phyloP scores from a whole-genome alignment of 2,113 vertebrate genomes.

The Corydoras sp. region DNA sequence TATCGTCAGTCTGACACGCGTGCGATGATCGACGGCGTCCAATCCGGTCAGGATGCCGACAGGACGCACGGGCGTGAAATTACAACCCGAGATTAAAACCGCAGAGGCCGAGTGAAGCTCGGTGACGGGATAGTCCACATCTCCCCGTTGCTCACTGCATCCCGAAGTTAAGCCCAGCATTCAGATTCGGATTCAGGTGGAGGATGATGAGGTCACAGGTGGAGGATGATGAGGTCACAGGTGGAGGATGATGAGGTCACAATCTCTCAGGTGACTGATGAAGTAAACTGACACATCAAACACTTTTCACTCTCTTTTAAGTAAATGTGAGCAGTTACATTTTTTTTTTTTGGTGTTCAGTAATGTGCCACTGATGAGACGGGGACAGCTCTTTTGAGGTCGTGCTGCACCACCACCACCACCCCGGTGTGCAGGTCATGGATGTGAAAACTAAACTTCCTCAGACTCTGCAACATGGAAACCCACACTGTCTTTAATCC shows the following conservation, averaged over 20 bases:
- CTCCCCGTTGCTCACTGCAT: constrained; percentile 8
- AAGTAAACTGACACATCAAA: not conserved
- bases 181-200: constrained; percentile 1
- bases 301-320: not conserved
- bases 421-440: too few species aligned
- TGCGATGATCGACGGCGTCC: constrained; percentile 36
- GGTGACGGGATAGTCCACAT: not conserved
- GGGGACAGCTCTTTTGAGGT: too few species aligned
- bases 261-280: constrained; percentile 4
- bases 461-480: too few species aligned
- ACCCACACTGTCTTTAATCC: too few species aligned
- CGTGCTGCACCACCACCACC: too few species aligned
- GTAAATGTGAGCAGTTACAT: too few species aligned
- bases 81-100: constrained; percentile 17
- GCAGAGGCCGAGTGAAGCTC: constrained; percentile 2
- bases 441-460: too few species aligned
- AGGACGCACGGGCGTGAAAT: constrained; percentile 44
- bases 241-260: not conserved
- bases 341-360: too few species aligned
- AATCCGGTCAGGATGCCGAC: constrained; percentile 19
- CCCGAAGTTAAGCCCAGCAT: constrained; percentile 24
- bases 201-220: not conserved
- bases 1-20: constrained; percentile 6
- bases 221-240: not conserved
- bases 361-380: too few species aligned